Percentiles rank a stretch among this genome's conserved stretches.
Evolutionary conservation across 1,140 invertebrate species (phyloP).

Genomic region (Drosophila orosa): DNA sequence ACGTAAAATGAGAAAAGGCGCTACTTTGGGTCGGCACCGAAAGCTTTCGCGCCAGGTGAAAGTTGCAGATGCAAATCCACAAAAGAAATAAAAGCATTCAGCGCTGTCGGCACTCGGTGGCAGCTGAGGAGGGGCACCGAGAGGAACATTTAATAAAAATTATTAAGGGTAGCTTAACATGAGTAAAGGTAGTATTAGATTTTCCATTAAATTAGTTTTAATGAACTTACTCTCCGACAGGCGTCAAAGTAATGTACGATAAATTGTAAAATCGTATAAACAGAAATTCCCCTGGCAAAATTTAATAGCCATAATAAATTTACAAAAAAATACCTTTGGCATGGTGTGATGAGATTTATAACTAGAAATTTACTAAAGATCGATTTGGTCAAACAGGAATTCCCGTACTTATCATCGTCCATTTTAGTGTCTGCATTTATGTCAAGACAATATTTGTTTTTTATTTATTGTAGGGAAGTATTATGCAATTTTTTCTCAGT

Average conservation of each 20-base stretch:
- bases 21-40: conserved; percentile 23
- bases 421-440: no score
- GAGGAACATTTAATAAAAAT: conserved; percentile 11
- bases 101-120: conserved; percentile 29
- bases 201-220: neutral
- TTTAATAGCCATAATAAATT: conserved; percentile 1
- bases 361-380: neutral
- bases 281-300: conserved; percentile 4
- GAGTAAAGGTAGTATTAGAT: neutral
- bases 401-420: neutral
- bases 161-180: no score
- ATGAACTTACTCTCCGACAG: neutral
- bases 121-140: conserved; percentile 4
- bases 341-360: neutral
- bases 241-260: neutral
- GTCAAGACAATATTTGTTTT: no score
- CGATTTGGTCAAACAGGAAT: neutral
- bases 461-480: conserved; percentile 17
- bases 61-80: conserved; percentile 75
- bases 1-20: no score
- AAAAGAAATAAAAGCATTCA: conserved; percentile 54
- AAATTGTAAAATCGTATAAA: neutral
- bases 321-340: neutral
- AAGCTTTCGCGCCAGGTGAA: conserved; percentile 60
- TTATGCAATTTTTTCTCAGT: neutral